Evolutionary conservation across 2,888 invertebrate species (phyloP).

Genomic region (Hydrotaea cyrtoneurina): DNA sequence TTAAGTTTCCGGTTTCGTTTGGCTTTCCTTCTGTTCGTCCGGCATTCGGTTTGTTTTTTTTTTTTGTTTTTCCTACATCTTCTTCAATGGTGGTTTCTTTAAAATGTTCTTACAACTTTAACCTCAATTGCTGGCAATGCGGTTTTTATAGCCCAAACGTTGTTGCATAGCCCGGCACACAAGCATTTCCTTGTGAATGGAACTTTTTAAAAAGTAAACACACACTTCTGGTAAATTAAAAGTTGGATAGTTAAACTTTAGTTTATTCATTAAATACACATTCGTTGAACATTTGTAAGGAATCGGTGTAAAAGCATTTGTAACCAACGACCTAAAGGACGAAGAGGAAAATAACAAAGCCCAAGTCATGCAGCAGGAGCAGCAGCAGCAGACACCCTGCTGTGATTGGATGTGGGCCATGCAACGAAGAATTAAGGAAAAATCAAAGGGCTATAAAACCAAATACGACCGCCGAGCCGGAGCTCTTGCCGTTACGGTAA

Average conservation of each 20-base stretch:
- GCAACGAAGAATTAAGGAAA: constrained; percentile 24
- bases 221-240: constrained; percentile 60
- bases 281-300: constrained; percentile 54
- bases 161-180: background rate
- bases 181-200: background rate
- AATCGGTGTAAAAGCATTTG: background rate
- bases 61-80: background rate
- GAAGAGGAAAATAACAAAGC: background rate
- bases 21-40: background rate
- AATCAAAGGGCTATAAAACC: constrained; percentile 23
- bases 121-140: constrained; percentile 62
- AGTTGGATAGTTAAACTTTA: constrained; percentile 55
- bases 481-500: constrained; percentile 8
- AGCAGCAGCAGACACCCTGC: constrained; percentile 15
- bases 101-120: constrained; percentile 46
- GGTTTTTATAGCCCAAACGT: constrained; percentile 45
- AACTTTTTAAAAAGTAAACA: constrained; percentile 26
- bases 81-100: background rate
- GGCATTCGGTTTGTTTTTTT: background rate
- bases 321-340: background rate
- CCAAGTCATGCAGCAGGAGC: background rate
- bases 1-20: constrained; percentile 20
- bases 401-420: background rate
- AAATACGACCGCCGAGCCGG: background rate
- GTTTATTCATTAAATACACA: constrained; percentile 64